phyloP scores from a whole-genome alignment of 2,113 vertebrate species.

The Theristicus caerulescens region DNA sequence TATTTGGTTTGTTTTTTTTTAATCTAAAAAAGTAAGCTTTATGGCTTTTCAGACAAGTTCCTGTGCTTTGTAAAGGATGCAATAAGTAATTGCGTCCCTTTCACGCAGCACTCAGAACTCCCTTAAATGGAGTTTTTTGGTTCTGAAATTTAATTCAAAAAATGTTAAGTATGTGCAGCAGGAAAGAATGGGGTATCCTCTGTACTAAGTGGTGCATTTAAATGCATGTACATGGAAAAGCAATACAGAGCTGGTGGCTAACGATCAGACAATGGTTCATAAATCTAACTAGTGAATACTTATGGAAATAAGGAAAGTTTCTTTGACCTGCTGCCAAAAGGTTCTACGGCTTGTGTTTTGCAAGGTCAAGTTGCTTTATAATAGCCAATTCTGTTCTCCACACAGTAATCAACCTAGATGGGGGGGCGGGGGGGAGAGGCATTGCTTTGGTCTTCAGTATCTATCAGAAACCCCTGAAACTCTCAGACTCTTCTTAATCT shows the following conservation, averaged over 20 bases:
- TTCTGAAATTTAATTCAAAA: background rate
- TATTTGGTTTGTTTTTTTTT: background rate
- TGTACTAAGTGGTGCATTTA: conserved; percentile 14
- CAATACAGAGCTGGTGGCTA: conserved; percentile 71
- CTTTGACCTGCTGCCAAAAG: conserved; percentile 44
- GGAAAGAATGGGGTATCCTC: background rate
- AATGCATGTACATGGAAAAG: conserved; percentile 41
- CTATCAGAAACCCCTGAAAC: background rate
- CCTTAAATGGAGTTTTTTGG: background rate
- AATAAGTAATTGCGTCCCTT: background rate
- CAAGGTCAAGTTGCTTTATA: conserved; percentile 22
- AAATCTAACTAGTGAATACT: conserved; percentile 50
- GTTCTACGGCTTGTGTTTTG: background rate
- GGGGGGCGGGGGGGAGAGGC: background rate
- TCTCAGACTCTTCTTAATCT: background rate
- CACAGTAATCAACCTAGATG: background rate
- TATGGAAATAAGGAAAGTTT: conserved; percentile 69
- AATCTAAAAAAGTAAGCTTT: background rate
- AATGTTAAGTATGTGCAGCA: background rate
- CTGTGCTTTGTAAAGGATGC: background rate
- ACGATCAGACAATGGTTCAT: conserved; percentile 42
- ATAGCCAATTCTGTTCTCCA: background rate
- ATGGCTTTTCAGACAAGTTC: background rate
- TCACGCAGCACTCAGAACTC: background rate
- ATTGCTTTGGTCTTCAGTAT: background rate